Evolutionary conservation across 2,797 vertebrate species (phyloP).

Genomic region (Orestias chungarensis): DNA sequence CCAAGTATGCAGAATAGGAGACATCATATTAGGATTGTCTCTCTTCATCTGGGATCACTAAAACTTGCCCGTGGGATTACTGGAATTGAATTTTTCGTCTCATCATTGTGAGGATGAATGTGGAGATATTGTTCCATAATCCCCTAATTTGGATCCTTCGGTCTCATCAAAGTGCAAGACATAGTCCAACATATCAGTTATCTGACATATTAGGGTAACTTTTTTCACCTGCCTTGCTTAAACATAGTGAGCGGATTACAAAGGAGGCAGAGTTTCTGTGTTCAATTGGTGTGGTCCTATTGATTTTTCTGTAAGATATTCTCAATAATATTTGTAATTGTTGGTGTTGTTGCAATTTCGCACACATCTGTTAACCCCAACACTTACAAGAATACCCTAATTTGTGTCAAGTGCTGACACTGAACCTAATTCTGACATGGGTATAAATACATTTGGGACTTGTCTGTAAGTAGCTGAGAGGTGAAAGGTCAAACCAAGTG

Average conservation of each 20-base stretch:
- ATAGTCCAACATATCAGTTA: not conserved
- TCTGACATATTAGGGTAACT: not conserved
- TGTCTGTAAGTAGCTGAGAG: not conserved
- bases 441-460: not conserved
- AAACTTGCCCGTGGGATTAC: not conserved
- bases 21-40: not conserved
- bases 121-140: not conserved
- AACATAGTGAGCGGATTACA: not conserved
- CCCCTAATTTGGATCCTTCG: not conserved
- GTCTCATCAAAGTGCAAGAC: not conserved
- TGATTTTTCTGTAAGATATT: too few species aligned
- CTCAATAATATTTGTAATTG: too few species aligned
- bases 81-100: slow-evolving; percentile 2
- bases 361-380: not conserved
- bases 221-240: not conserved
- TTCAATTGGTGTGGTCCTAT: too few species aligned
- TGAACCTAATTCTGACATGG: not conserved
- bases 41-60: not conserved
- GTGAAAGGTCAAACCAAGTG: too few species aligned
- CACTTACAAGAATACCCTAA: too few species aligned
- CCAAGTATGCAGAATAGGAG: not conserved
- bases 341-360: too few species aligned
- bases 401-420: too few species aligned
- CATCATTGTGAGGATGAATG: not conserved
- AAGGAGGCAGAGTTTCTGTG: not conserved